Percentiles rank a stretch among this genome's conserved stretches.
Evolutionary conservation across 1,140 invertebrate genomes (phyloP).

Genomic region (Drosophila azteca): DNA sequence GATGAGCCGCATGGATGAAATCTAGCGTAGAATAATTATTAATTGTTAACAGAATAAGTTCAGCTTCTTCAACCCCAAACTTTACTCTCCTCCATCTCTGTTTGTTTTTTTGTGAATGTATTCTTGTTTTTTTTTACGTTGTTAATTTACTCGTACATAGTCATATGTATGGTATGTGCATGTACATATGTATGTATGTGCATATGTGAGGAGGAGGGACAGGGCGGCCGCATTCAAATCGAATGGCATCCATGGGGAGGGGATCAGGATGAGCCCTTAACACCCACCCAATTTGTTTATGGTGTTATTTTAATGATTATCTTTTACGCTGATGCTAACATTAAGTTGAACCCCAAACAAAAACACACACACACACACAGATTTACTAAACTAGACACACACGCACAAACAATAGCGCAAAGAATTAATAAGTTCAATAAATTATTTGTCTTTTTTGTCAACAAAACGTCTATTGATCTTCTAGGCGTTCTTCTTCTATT

Average conservation of each 20-base stretch:
- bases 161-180: conserved; percentile 1
- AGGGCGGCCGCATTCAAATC: conserved; percentile 1
- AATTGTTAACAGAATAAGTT: conserved; percentile 58
- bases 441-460: conserved; percentile 69
- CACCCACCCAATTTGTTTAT: conserved; percentile 65
- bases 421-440: conserved; percentile 67
- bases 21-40: conserved; percentile 49
- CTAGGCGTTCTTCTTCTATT: no score
- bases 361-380: conserved; percentile 9
- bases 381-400: conserved; percentile 5
- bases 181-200: no score
- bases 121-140: conserved; percentile 11
- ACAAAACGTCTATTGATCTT: neutral
- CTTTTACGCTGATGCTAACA: conserved; percentile 66
- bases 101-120: conserved; percentile 21
- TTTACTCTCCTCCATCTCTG: neutral
- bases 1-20: conserved; percentile 3
- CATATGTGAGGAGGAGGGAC: neutral
- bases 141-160: conserved; percentile 22
- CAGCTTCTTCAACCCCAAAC: conserved; percentile 19
- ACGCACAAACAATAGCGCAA: conserved; percentile 33
- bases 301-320: conserved; percentile 76
- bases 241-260: conserved; percentile 1
- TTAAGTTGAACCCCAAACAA: conserved; percentile 43
- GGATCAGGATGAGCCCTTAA: neutral